Evolutionary conservation across 2,113 vertebrate genomes (phyloP).

Genomic region (Pelodiscus sinensis): DNA sequence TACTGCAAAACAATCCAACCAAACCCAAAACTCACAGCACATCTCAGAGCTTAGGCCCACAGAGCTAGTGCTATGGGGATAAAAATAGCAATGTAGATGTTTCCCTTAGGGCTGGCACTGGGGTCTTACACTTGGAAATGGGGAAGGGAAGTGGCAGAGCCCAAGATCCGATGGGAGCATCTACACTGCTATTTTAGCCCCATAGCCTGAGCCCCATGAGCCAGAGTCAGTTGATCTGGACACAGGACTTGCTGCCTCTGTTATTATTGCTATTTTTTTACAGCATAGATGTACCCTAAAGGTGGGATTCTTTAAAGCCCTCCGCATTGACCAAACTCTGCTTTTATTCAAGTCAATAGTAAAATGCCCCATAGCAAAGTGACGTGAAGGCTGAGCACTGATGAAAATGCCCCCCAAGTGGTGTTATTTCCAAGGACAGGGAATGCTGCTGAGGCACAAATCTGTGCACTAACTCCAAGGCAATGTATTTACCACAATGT

Average conservation of each 20-base stretch:
- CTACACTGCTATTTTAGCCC: not conserved
- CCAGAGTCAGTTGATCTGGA: not conserved
- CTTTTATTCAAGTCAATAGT: not conserved
- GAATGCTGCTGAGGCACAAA: not conserved
- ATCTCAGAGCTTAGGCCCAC: not conserved
- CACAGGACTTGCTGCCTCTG: not conserved
- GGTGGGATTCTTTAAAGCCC: not conserved
- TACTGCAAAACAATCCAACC: not conserved
- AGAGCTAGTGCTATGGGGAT: not conserved
- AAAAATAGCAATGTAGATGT: not conserved
- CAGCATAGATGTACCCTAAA: not conserved
- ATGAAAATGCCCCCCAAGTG: not conserved
- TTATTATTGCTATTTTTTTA: too few species aligned
- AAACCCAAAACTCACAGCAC: not conserved
- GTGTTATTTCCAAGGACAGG: not conserved
- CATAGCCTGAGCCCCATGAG: not conserved
- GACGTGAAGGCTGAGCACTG: not conserved
- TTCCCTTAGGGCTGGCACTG: not conserved
- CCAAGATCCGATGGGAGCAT: not conserved
- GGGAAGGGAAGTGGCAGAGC: not conserved
- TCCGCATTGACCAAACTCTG: not conserved
- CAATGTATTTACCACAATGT: not conserved
- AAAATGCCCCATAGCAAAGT: not conserved
- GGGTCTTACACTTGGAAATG: not conserved
- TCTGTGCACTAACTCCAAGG: not conserved